Percentiles rank a stretch among this genome's conserved stretches.
Evolutionary conservation across 1,140 invertebrate genomes (phyloP).

Genomic region (Aporrectodea caliginosa): DNA sequence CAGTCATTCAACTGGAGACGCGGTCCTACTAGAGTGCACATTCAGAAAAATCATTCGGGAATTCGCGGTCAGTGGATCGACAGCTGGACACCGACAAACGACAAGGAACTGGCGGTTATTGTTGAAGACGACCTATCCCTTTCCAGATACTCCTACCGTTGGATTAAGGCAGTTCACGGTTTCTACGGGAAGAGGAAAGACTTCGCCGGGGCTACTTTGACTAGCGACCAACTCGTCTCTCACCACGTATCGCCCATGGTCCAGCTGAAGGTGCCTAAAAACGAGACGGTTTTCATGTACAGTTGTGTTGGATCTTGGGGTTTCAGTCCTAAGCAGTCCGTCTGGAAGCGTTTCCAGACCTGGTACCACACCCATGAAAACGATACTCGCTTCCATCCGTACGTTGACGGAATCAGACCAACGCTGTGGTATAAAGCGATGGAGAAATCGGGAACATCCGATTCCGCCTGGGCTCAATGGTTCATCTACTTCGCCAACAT

Average conservation of each 20-base stretch:
- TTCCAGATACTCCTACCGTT: conserved; percentile 42
- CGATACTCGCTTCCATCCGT: too few species aligned
- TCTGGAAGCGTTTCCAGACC: conserved; percentile 38
- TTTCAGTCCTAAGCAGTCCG: conserved; percentile 39
- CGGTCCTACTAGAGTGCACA: conserved; percentile 37
- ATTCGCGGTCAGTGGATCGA: conserved; percentile 45
- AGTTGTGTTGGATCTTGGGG: too few species aligned
- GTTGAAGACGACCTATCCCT: too few species aligned
- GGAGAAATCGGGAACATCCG: not conserved
- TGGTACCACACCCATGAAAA: too few species aligned
- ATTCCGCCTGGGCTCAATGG: too few species aligned
- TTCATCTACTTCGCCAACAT: too few species aligned
- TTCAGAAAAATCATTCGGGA: conserved; percentile 39
- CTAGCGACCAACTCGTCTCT: conserved; percentile 30
- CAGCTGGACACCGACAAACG: conserved; percentile 39
- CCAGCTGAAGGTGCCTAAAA: not conserved
- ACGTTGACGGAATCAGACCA: too few species aligned
- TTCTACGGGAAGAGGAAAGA: too few species aligned
- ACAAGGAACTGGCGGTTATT: conserved; percentile 43
- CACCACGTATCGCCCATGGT: not conserved
- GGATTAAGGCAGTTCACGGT: conserved; percentile 40
- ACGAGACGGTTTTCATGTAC: conserved; percentile 25
- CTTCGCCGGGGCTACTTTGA: conserved; percentile 41
- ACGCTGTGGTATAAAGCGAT: too few species aligned
- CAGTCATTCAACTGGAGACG: conserved; percentile 38